Evolutionary conservation across 2,888 invertebrate genomes (phyloP).

Genomic region (Nasonovia ribisnigri): DNA sequence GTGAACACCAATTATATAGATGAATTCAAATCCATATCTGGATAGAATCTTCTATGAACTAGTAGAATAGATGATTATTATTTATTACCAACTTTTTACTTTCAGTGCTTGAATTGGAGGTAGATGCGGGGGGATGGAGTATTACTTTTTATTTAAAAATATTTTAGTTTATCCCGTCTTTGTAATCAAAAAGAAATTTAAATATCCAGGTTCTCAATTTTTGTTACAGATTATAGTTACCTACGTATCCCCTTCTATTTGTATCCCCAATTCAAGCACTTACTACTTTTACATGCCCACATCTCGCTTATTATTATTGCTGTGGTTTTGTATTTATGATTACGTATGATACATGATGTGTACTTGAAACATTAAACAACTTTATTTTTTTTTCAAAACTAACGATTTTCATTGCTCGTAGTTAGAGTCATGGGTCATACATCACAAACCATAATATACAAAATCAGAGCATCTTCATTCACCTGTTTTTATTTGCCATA

Average conservation of each 20-base stretch:
- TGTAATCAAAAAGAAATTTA: too few species aligned
- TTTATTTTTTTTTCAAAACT: background rate
- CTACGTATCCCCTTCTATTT: too few species aligned
- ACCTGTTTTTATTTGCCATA: background rate
- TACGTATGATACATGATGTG: background rate
- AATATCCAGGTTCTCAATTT: too few species aligned
- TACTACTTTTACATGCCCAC: background rate
- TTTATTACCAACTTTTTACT: background rate
- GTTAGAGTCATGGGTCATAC: background rate
- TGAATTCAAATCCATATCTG: background rate
- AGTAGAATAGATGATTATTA: background rate
- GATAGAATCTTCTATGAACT: background rate
- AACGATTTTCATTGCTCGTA: background rate
- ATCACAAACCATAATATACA: background rate
- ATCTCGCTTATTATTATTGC: background rate
- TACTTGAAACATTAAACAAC: background rate
- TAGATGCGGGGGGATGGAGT: too few species aligned
- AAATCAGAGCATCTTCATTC: background rate
- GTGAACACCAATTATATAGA: background rate
- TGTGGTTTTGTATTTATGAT: background rate
- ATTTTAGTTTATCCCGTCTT: too few species aligned
- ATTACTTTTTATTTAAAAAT: too few species aligned
- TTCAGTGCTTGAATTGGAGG: too few species aligned
- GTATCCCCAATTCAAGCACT: too few species aligned
- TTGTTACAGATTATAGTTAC: too few species aligned